Evolutionary conservation across 1,140 invertebrate species (phyloP).

Genomic region (Mizuhopecten yessoensis): DNA sequence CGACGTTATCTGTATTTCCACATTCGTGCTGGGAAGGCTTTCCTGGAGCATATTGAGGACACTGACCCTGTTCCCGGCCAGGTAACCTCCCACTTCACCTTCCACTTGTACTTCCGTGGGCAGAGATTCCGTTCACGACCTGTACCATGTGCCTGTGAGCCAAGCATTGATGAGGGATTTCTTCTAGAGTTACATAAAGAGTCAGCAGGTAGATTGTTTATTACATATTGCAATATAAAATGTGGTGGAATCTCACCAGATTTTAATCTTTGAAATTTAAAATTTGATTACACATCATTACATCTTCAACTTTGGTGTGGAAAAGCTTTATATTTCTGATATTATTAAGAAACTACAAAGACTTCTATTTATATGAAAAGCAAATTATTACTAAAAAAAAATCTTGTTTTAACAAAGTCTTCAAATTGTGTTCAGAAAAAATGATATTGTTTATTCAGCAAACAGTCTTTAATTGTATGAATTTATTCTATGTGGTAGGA

Average conservation of each 20-base stretch:
- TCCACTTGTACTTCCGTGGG: slow-evolving; percentile 81
- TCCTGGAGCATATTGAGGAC: slow-evolving; percentile 80
- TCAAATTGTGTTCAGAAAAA: no score
- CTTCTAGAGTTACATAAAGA: slow-evolving; percentile 83
- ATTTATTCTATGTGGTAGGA: slow-evolving; percentile 68
- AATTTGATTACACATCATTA: no score
- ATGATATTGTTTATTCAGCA: no score
- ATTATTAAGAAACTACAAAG: no score
- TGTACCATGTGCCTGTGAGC: slow-evolving; percentile 82
- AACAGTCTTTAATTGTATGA: no score
- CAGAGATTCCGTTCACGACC: slow-evolving; percentile 82
- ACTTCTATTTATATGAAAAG: no score
- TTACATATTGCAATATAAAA: slow-evolving; percentile 24
- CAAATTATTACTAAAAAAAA: no score
- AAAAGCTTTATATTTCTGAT: no score
- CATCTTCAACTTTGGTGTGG: no score
- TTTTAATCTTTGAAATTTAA: no score
- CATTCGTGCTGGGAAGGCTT: slow-evolving; percentile 80
- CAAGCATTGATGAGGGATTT: slow-evolving; percentile 82
- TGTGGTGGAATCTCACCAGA: no score
- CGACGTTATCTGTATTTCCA: slow-evolving; percentile 80
- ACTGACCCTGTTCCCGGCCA: slow-evolving; percentile 76
- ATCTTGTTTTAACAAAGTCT: no score
- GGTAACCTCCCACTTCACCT: slow-evolving; percentile 77
- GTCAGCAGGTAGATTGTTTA: slow-evolving; percentile 68